phyloP scores from a whole-genome alignment of 2,797 vertebrate genomes.

The Ispidina picta region DNA sequence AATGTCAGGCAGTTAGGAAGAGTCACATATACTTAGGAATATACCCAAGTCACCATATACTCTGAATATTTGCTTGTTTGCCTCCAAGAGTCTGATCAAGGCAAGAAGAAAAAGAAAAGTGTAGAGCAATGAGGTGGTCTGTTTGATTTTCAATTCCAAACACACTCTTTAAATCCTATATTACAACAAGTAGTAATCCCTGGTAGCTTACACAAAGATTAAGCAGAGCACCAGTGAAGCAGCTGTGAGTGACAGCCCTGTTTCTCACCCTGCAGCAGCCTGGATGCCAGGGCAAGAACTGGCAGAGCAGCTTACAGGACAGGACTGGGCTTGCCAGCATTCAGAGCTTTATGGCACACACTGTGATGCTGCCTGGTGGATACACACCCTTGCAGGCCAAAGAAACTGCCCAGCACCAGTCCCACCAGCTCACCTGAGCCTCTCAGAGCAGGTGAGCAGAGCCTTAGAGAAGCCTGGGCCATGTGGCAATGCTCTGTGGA shows the following conservation, averaged over 20 bases:
- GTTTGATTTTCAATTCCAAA: background rate
- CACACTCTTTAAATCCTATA: background rate
- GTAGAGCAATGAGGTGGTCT: background rate
- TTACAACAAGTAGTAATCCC: conserved; percentile 26
- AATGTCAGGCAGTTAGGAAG: background rate
- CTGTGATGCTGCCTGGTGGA: background rate
- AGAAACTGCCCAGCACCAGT: background rate
- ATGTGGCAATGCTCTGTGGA: background rate
- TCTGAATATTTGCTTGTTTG: background rate
- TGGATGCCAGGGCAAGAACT: background rate
- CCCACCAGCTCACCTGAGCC: background rate
- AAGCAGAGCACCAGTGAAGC: background rate
- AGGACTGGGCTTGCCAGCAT: background rate
- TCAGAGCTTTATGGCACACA: background rate
- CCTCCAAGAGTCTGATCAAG: background rate
- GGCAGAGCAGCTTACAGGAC: background rate
- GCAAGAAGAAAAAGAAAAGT: background rate
- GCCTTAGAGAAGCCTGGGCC: background rate
- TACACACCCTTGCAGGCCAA: background rate
- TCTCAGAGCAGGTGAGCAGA: background rate
- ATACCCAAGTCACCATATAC: too few relatives aligned
- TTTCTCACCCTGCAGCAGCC: background rate
- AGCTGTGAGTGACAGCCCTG: background rate
- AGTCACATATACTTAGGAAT: background rate
- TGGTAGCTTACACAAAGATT: conserved; percentile 42